Percentiles rank a stretch among this genome's conserved stretches.
These are phyloP conservation scores for Metaphire vulgaris DNA, from an alignment of 1,140 invertebrate genomes.

Conservation along the genomic window DNA sequence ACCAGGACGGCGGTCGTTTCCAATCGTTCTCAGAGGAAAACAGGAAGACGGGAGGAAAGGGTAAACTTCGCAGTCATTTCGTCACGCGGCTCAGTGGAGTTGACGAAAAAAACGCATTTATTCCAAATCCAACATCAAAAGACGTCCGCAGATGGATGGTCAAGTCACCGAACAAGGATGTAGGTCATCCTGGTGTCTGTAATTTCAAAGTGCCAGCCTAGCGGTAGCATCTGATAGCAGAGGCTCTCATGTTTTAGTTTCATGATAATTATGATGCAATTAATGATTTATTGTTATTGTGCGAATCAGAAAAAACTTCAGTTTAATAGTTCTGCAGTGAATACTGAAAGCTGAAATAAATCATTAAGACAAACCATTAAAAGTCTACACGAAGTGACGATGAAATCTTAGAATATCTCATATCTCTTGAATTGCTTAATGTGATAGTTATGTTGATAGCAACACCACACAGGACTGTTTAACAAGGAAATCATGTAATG, in stretches of 20 bases:
- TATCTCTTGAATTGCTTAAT: too few species aligned
- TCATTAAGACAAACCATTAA: too few species aligned
- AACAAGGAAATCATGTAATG: not conserved
- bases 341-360: not conserved
- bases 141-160: slow-evolving; percentile 16
- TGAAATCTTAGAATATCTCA: too few species aligned
- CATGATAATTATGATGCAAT: not conserved
- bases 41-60: not conserved
- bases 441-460: too few species aligned
- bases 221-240: not conserved
- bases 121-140: not conserved
- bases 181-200: not conserved
- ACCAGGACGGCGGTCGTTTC: not conserved
- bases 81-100: not conserved
- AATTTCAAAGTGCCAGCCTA: not conserved
- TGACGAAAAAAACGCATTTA: not conserved
- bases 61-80: not conserved
- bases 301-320: not conserved
- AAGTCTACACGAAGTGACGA: too few species aligned
- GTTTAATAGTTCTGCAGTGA: not conserved
- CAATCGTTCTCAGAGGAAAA: not conserved
- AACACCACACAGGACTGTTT: too few species aligned
- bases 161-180: slow-evolving; percentile 17
- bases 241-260: not conserved
- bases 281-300: not conserved